phyloP scores from a whole-genome alignment of 2,888 invertebrate species.

The Axea sp. region DNA sequence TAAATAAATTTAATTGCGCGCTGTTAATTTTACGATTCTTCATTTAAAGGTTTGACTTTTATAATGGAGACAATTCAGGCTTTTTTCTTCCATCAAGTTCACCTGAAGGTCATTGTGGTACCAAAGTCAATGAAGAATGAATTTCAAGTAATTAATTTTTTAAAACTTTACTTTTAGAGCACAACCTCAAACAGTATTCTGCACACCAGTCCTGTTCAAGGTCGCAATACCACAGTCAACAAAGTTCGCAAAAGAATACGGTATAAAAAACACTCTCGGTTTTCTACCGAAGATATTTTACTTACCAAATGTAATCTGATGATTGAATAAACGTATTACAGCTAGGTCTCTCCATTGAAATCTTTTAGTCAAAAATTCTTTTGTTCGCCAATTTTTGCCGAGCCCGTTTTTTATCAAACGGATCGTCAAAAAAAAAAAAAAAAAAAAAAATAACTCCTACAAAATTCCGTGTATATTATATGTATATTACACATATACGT shows the following conservation, averaged over 20 bases:
- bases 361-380: too few relatives aligned
- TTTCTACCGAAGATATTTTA: conserved; percentile 9
- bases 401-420: too few relatives aligned
- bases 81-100: conserved; percentile 16
- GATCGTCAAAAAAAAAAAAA: too few relatives aligned
- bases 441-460: too few relatives aligned
- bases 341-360: too few relatives aligned
- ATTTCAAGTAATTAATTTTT: conserved; percentile 46
- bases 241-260: conserved; percentile 44
- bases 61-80: not conserved
- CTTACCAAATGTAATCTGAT: conserved; percentile 7
- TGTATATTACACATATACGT: too few relatives aligned
- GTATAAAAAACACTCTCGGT: conserved; percentile 17
- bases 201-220: conserved; percentile 51
- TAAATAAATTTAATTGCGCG: too few relatives aligned
- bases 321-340: conserved; percentile 2
- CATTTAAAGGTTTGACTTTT: not conserved
- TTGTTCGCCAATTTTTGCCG: too few relatives aligned
- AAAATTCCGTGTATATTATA: too few relatives aligned
- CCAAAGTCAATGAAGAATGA: conserved; percentile 17
- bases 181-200: conserved; percentile 46
- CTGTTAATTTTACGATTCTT: too few relatives aligned
- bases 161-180: conserved; percentile 29
- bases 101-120: conserved; percentile 4
- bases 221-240: conserved; percentile 44